phyloP scores from a whole-genome alignment of 2,888 invertebrate species.

The Meloe dianella region DNA sequence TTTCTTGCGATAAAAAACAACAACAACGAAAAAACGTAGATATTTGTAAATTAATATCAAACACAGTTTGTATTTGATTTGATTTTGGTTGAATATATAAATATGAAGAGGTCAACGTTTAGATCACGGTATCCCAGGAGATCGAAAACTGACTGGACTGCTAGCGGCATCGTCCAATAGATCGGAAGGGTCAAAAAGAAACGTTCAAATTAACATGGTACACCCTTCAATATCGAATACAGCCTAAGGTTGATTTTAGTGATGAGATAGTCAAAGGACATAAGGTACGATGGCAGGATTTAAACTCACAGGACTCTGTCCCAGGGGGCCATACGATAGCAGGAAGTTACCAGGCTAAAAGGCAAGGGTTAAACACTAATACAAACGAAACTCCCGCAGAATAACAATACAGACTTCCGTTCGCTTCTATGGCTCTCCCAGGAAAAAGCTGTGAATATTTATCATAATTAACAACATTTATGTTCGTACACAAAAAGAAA shows the following conservation, averaged over 20 bases:
- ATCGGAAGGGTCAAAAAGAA: conserved; percentile 37
- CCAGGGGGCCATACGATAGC: conserved; percentile 58
- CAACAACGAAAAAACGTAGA: conserved; percentile 21
- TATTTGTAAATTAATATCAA: conserved; percentile 35
- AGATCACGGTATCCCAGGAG: conserved; percentile 31
- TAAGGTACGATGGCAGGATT: conserved; percentile 50
- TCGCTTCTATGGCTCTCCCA: conserved; percentile 59
- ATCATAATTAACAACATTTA: conserved; percentile 62
- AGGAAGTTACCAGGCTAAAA: conserved; percentile 59
- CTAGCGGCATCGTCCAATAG: conserved; percentile 29
- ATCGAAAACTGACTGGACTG: conserved; percentile 32
- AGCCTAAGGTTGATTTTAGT: conserved; percentile 39
- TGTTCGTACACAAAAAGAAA: conserved; percentile 56
- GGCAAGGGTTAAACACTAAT: conserved; percentile 61
- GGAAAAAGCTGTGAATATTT: conserved; percentile 62
- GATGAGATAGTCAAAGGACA: conserved; percentile 49
- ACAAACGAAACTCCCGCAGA: conserved; percentile 58
- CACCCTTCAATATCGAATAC: conserved; percentile 44
- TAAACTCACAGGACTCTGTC: conserved; percentile 54
- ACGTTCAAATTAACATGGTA: conserved; percentile 45
- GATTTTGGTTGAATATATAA: conserved; percentile 36
- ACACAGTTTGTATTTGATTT: conserved; percentile 35
- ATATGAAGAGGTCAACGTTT: conserved; percentile 35
- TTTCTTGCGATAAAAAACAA: neutral
- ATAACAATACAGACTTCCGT: conserved; percentile 60